Evolutionary conservation across 2,888 invertebrate genomes (phyloP).

Genomic region (Eustalomyia histrio): DNA sequence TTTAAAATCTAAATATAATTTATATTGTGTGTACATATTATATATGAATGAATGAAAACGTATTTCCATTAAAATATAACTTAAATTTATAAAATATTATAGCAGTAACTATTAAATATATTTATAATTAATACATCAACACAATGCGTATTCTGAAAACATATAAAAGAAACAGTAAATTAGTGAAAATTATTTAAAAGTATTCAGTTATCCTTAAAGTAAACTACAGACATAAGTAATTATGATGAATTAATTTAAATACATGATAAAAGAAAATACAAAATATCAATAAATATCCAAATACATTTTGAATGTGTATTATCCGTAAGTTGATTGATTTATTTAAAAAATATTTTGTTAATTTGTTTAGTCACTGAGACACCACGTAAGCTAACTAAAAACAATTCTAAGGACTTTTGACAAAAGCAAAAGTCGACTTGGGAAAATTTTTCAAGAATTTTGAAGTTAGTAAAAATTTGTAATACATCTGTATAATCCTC

Average conservation of each 20-base stretch:
- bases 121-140: no score
- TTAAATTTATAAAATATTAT: neutral
- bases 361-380: no score
- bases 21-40: neutral
- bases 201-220: constrained; percentile 25
- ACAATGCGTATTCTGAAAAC: no score
- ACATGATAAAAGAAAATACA: neutral
- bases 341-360: neutral
- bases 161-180: constrained; percentile 20
- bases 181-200: constrained; percentile 32
- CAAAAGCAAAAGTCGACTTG: no score
- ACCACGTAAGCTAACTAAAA: no score
- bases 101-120: no score
- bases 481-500: no score
- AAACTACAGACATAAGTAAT: neutral
- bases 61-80: constrained; percentile 8
- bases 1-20: neutral
- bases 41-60: neutral
- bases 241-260: constrained; percentile 8
- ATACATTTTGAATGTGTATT: constrained; percentile 13
- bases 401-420: no score
- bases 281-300: neutral
- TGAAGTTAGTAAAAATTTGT: no score
- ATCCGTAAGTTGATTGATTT: neutral
- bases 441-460: no score